These are phyloP conservation scores for Lypha dubia DNA, from an alignment of 2,888 invertebrate species.

Conservation along the genomic window DNA sequence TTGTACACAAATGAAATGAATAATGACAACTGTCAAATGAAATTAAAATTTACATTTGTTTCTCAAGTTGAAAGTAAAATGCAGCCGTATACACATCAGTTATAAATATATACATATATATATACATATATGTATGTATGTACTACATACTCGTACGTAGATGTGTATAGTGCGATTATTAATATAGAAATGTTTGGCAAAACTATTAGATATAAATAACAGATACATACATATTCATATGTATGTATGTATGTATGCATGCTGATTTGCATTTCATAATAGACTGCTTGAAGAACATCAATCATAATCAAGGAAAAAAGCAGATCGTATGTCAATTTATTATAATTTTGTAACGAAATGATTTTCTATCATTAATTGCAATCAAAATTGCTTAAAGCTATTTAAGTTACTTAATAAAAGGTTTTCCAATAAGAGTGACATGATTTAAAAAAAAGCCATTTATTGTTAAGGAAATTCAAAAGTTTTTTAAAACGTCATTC, in stretches of 20 bases:
- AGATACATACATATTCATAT: no score
- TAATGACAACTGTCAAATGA: conserved; percentile 70
- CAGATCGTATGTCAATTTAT: conserved; percentile 39
- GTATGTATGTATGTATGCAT: conserved; percentile 5
- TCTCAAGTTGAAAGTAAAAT: conserved; percentile 29
- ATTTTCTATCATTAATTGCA: neutral
- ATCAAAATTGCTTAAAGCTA: neutral
- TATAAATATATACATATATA: neutral
- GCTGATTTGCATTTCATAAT: conserved; percentile 57
- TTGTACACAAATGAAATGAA: conserved; percentile 60
- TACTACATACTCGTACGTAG: no score
- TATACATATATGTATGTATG: neutral
- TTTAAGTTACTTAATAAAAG: neutral
- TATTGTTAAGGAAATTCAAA: no score
- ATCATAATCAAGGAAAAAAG: conserved; percentile 23
- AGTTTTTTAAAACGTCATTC: no score
- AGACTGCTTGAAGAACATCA: conserved; percentile 43
- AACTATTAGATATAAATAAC: conserved; percentile 28
- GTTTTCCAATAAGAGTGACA: neutral
- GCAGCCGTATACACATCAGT: neutral
- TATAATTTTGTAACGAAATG: conserved; percentile 4
- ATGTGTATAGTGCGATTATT: neutral
- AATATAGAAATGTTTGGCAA: conserved; percentile 5
- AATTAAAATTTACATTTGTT: conserved; percentile 71
- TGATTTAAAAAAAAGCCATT: no score